Percentiles rank a stretch among this genome's conserved stretches.
phyloP scores from a whole-genome alignment of 2,113 vertebrate species.

The Todiramphus saurophagus region DNA sequence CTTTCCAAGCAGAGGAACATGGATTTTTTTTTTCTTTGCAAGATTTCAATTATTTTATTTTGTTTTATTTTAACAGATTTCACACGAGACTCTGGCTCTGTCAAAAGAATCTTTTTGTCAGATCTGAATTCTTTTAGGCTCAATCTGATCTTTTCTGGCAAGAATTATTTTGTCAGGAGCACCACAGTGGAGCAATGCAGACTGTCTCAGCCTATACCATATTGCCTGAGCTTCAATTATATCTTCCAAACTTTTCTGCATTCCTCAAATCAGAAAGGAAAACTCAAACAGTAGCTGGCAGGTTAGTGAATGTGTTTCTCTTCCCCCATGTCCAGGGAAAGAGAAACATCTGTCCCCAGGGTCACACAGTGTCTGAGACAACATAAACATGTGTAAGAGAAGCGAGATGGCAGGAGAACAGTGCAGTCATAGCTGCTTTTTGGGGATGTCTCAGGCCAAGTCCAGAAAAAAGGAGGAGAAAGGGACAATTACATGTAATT shows the following conservation, averaged over 20 bases:
- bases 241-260: not conserved
- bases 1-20: not conserved
- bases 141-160: not conserved
- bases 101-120: not conserved
- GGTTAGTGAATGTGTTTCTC: not conserved
- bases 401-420: not conserved
- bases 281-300: not conserved
- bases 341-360: rapidly evolving
- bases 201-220: not conserved
- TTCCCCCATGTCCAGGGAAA: not conserved
- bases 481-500: not conserved
- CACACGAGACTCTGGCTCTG: not conserved
- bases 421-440: too few species aligned
- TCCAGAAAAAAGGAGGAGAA: not conserved
- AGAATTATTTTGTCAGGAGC: not conserved
- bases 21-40: not conserved
- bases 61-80: not conserved
- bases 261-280: not conserved
- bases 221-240: not conserved
- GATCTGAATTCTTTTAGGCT: not conserved
- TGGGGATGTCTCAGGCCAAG: not conserved
- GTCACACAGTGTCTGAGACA: not conserved
- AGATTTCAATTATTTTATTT: not conserved
- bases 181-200: not conserved
- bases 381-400: not conserved